A percentile compares a stretch with the other conserved stretches of the same genome.
Evolutionary conservation across 2,888 invertebrate genomes (phyloP).

Genomic region (Catocala nupta): DNA sequence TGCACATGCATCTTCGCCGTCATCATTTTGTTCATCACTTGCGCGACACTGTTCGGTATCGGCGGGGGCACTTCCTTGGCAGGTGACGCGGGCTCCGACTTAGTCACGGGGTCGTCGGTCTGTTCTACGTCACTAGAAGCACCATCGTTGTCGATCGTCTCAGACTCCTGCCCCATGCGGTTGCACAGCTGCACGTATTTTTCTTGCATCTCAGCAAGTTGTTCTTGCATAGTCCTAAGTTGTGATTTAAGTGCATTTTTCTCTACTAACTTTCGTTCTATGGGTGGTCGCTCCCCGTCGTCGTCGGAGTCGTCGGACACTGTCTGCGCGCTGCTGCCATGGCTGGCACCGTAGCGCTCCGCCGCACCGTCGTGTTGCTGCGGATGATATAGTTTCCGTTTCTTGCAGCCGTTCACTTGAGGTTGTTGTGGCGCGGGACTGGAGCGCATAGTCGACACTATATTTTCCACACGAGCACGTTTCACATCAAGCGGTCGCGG

Average conservation of each 20-base stretch:
- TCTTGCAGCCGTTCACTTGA: slow-evolving; percentile 97
- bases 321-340: slow-evolving; percentile 80
- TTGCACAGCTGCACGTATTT: slow-evolving; percentile 96
- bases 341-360: slow-evolving; percentile 86
- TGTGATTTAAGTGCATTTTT: slow-evolving; percentile 95
- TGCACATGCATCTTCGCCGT: slow-evolving; percentile 88
- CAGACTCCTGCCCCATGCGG: slow-evolving; percentile 93
- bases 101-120: slow-evolving; percentile 82
- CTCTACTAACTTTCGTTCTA: slow-evolving; percentile 94
- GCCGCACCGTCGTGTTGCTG: slow-evolving; percentile 95
- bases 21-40: slow-evolving; percentile 90
- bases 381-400: slow-evolving; percentile 97
- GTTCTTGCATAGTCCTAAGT: slow-evolving; percentile 95
- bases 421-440: slow-evolving; percentile 92
- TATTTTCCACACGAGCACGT: slow-evolving; percentile 97
- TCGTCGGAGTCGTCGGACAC: slow-evolving; percentile 91
- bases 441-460: slow-evolving; percentile 97
- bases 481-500: slow-evolving; percentile 93
- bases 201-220: slow-evolving; percentile 96
- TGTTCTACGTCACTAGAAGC: slow-evolving; percentile 91
- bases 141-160: slow-evolving; percentile 92
- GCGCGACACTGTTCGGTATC: slow-evolving; percentile 76
- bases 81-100: slow-evolving; percentile 87
- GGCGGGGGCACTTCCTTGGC: slow-evolving; percentile 85
- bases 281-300: slow-evolving; percentile 92